A percentile compares a stretch with the other conserved stretches of the same genome.
Conservation (phyloP, 2,113 vertebrate species). For the Amphiprion percula region DNA sequence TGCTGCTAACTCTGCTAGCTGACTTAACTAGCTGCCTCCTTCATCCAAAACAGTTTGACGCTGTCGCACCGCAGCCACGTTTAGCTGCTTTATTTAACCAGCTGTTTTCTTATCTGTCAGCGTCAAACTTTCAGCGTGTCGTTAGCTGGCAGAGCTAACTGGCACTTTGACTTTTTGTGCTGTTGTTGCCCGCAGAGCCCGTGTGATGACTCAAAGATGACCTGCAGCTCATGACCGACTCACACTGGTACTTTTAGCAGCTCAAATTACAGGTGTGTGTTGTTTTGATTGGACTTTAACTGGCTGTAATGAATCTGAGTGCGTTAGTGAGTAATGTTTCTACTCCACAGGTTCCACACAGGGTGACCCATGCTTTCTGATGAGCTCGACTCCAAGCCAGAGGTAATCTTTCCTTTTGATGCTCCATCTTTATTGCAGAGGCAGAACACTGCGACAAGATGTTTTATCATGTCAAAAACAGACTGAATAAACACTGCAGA, state of each 20-base stretch:
- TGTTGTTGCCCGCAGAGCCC: conserved; percentile 28
- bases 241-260: conserved; percentile 11
- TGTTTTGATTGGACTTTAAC: not conserved
- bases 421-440: not conserved
- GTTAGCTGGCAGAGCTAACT: not conserved
- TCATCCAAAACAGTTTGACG: not conserved
- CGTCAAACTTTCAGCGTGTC: not conserved
- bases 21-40: conserved; percentile 35
- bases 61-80: not conserved
- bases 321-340: not conserved
- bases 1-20: conserved; percentile 63
- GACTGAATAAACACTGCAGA: no score
- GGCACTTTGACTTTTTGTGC: not conserved
- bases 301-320: fast-evolving
- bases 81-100: not conserved
- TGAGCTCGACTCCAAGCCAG: conserved; percentile 99
- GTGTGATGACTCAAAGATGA: conserved; percentile 67
- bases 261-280: conserved; percentile 43
- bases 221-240: conserved; percentile 53
- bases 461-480: no score
- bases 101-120: no score
- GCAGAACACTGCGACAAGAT: no score
- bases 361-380: conserved; percentile 99
- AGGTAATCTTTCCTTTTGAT: conserved; percentile 84
- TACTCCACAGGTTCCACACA: conserved; percentile 83